Conservation (phyloP, 2,888 invertebrate species). For the Xestia c-nigrum region DNA sequence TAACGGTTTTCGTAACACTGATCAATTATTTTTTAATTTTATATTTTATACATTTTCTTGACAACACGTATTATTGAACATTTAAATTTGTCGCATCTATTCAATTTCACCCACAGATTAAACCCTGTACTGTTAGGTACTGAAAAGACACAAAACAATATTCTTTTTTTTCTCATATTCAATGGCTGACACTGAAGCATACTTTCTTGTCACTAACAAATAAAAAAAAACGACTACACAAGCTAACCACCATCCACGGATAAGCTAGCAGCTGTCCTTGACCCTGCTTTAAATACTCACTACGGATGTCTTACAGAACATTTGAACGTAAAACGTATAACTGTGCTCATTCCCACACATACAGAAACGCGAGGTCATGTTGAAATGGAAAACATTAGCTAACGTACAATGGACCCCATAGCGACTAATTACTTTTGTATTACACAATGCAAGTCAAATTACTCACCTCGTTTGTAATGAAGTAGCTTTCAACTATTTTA, state of each 20-base stretch:
- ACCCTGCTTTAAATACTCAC: slow-evolving; percentile 58
- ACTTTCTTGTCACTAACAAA: background rate
- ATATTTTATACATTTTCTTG: too few species aligned
- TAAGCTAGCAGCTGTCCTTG: slow-evolving; percentile 43
- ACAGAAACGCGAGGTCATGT: slow-evolving; percentile 73
- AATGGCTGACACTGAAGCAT: background rate
- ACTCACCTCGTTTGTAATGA: slow-evolving; percentile 43
- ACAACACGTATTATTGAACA: too few species aligned
- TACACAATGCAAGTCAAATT: slow-evolving; percentile 66
- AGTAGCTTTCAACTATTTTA: slow-evolving; percentile 19
- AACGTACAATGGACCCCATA: slow-evolving; percentile 74
- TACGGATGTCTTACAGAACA: slow-evolving; percentile 50
- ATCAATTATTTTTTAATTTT: too few species aligned
- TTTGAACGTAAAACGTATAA: slow-evolving; percentile 61
- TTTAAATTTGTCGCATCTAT: too few species aligned
- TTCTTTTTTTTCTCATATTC: too few species aligned
- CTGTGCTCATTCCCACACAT: slow-evolving; percentile 77
- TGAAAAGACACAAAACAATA: too few species aligned
- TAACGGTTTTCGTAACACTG: too few species aligned
- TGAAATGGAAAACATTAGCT: slow-evolving; percentile 76
- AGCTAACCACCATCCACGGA: background rate
- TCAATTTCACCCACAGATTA: too few species aligned
- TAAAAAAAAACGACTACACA: background rate
- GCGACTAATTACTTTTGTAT: slow-evolving; percentile 67
- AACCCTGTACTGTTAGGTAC: too few species aligned